Evolutionary conservation across 53 echinoderm and acorn worm species (phyloP).

Genomic region (Arbacia lixula): DNA sequence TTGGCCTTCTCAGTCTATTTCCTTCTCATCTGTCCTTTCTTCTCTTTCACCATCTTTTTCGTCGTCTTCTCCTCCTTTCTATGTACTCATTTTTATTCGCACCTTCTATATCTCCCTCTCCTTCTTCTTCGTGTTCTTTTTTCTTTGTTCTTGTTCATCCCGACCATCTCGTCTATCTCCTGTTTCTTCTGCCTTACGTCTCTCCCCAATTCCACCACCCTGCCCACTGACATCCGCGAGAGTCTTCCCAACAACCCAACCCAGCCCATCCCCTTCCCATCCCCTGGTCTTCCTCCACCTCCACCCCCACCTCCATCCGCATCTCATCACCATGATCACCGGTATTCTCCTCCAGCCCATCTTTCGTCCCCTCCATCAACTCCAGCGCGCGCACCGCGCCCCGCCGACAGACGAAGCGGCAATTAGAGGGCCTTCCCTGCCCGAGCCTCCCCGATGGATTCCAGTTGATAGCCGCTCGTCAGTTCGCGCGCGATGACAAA

Average conservation of each 20-base stretch:
- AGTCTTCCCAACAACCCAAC: neutral
- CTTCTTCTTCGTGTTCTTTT: no score
- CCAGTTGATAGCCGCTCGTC: slow-evolving; percentile 52
- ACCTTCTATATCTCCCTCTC: no score
- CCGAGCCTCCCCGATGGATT: slow-evolving; percentile 49
- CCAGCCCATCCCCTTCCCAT: neutral
- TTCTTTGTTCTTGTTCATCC: no score
- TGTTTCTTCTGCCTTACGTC: no score
- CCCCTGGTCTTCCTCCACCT: neutral
- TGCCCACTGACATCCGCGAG: no score
- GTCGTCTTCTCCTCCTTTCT: neutral
- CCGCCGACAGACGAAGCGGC: slow-evolving; percentile 50
- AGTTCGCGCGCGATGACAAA: slow-evolving; percentile 56
- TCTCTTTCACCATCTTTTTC: neutral
- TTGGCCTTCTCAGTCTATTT: neutral
- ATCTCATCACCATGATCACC: neutral
- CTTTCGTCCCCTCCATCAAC: slow-evolving; percentile 36
- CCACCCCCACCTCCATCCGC: neutral
- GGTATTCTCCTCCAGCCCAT: neutral
- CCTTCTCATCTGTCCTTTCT: neutral
- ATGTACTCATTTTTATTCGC: no score
- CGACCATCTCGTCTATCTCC: no score
- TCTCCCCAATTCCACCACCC: no score
- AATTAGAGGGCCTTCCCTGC: slow-evolving; percentile 48
- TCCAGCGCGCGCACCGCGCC: slow-evolving; percentile 8